These are phyloP conservation scores for Drosophila oshimai DNA, from an alignment of 1,140 invertebrate genomes.

Conservation along the genomic window DNA sequence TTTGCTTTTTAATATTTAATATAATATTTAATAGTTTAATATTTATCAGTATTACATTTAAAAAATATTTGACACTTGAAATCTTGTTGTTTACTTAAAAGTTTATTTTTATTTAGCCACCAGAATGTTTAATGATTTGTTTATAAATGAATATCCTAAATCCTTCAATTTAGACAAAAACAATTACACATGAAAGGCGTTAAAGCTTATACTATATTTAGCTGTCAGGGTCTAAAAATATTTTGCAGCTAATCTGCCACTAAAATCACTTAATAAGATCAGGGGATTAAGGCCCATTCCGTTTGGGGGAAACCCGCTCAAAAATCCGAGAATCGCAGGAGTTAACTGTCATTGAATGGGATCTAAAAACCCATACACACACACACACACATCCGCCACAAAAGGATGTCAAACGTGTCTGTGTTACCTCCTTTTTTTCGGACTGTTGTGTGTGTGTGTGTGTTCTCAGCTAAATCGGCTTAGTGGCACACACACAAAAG, in stretches of 20 bases:
- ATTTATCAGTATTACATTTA: too few relatives aligned
- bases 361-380: neutral
- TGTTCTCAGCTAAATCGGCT: constrained; percentile 44
- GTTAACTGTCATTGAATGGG: constrained; percentile 18
- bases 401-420: constrained; percentile 11
- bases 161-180: too few relatives aligned
- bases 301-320: neutral
- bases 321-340: constrained; percentile 1
- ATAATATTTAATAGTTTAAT: too few relatives aligned
- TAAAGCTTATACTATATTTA: too few relatives aligned
- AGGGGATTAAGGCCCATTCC: constrained; percentile 5
- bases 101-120: neutral
- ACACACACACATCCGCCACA: too few relatives aligned
- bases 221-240: neutral
- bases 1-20: too few relatives aligned
- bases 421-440: neutral
- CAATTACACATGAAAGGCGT: too few relatives aligned
- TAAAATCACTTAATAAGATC: neutral
- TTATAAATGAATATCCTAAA: neutral
- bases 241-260: neutral
- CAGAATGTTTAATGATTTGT: neutral
- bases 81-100: neutral
- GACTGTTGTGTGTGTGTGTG: neutral
- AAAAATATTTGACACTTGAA: neutral
- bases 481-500: constrained; percentile 26